A percentile compares a stretch with the other conserved stretches of the same genome.
These are phyloP conservation scores for Thunnus maccoyii DNA, from an alignment of 2,113 vertebrate species.

Conservation along the genomic window DNA sequence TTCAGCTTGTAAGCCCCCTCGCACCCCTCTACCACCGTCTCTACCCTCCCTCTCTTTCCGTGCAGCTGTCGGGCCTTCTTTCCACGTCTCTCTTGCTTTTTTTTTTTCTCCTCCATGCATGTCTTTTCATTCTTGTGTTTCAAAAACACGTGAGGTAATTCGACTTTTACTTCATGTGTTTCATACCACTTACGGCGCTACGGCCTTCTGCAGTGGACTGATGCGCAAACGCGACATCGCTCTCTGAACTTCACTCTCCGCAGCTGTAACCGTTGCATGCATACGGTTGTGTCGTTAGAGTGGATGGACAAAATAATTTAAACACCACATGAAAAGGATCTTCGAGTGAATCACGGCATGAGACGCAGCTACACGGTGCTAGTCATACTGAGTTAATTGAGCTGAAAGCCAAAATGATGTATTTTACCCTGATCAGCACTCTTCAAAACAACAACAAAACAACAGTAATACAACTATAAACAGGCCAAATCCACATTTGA, in stretches of 20 bases:
- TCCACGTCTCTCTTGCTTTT: constrained; percentile 57
- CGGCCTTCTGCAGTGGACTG: neutral
- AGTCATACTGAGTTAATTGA: constrained; percentile 21
- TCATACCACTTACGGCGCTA: constrained; percentile 3
- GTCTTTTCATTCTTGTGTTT: constrained; percentile 72
- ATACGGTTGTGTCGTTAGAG: neutral
- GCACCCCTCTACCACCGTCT: constrained; percentile 16
- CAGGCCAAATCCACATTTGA: constrained; percentile 1
- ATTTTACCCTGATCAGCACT: constrained; percentile 10
- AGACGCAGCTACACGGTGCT: constrained; percentile 3
- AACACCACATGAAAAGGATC: constrained; percentile 14
- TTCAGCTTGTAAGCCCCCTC: constrained; percentile 70
- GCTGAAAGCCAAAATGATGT: constrained; percentile 6
- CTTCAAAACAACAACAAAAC: neutral
- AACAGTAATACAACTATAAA: neutral
- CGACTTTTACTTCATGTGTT: constrained; percentile 31
- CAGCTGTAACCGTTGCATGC: constrained; percentile 26
- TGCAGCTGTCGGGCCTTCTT: constrained; percentile 82
- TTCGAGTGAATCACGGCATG: constrained; percentile 28
- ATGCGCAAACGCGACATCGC: constrained; percentile 8
- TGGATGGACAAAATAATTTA: neutral
- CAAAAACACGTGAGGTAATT: constrained; percentile 72
- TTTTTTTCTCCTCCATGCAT: constrained; percentile 27
- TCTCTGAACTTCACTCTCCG: constrained; percentile 1
- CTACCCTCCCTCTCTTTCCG: constrained; percentile 44